These are phyloP conservation scores for Keiferia lycopersicella DNA, from an alignment of 2,888 invertebrate genomes.

Conservation along the genomic window DNA sequence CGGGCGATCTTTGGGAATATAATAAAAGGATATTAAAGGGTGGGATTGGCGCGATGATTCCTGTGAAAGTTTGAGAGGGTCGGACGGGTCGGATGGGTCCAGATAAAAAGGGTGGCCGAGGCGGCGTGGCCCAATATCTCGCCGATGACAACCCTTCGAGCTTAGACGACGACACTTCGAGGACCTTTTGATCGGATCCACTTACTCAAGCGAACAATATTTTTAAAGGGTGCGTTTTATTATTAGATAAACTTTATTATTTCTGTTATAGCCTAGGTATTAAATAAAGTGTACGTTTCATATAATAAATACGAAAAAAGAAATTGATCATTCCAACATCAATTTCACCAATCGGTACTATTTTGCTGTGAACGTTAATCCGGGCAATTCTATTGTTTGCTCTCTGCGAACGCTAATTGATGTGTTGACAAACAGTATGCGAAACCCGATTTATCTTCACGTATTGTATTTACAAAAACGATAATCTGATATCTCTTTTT, in stretches of 20 bases:
- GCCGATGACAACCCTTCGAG: constrained; percentile 51
- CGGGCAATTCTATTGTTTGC: too few species aligned
- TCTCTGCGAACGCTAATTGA: too few species aligned
- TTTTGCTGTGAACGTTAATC: too few species aligned
- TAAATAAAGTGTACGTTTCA: too few species aligned
- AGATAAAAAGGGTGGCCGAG: constrained; percentile 69
- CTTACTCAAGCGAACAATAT: constrained; percentile 22
- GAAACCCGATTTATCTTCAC: too few species aligned
- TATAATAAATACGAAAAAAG: too few species aligned
- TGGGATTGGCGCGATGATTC: constrained; percentile 61
- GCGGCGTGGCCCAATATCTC: constrained; percentile 54
- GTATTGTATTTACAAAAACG: too few species aligned
- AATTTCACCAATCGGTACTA: too few species aligned
- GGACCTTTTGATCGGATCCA: constrained; percentile 36
- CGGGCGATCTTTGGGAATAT: constrained; percentile 51
- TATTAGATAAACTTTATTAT: background rate
- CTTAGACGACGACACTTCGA: constrained; percentile 32
- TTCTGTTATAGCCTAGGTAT: background rate
- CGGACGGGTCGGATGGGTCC: constrained; percentile 43
- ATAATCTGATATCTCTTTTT: too few species aligned
- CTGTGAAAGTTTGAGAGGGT: constrained; percentile 64
- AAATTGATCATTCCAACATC: too few species aligned
- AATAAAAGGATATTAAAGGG: constrained; percentile 61
- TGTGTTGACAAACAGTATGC: constrained; percentile 20
- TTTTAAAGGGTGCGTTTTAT: constrained; percentile 2